phyloP scores from a whole-genome alignment of 2,888 invertebrate genomes.

The Sinhomidia bicolor region DNA sequence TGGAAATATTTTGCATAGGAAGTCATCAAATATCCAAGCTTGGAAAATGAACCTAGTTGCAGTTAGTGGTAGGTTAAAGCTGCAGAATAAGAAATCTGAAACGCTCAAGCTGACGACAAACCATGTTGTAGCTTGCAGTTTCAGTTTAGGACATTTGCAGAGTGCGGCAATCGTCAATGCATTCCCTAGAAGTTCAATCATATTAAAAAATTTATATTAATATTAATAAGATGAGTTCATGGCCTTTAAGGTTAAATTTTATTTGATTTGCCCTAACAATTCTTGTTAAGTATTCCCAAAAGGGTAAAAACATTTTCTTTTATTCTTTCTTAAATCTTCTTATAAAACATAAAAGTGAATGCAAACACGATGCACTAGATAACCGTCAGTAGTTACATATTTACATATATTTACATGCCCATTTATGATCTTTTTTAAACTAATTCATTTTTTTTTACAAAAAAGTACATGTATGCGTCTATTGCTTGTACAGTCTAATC shows the following conservation, averaged over 20 bases:
- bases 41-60: slow-evolving; percentile 90
- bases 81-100: slow-evolving; percentile 92
- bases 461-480: too few species aligned
- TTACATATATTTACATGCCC: background rate
- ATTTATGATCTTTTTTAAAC: background rate
- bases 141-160: slow-evolving; percentile 89
- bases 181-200: slow-evolving; percentile 85
- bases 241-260: too few species aligned
- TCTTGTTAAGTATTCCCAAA: too few species aligned
- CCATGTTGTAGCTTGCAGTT: slow-evolving; percentile 92
- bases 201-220: background rate
- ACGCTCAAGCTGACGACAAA: slow-evolving; percentile 93
- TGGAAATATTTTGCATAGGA: slow-evolving; percentile 91
- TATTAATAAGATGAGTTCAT: background rate
- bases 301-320: too few species aligned
- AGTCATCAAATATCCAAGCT: slow-evolving; percentile 90
- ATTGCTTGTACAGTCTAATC: too few species aligned
- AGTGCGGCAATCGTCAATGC: slow-evolving; percentile 91
- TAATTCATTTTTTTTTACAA: too few species aligned
- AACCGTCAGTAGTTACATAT: too few species aligned
- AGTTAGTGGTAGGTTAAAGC: slow-evolving; percentile 91
- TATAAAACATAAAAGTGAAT: background rate
- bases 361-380: background rate
- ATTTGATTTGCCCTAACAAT: too few species aligned
- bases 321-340: too few species aligned